A percentile compares a stretch with the other conserved stretches of the same genome.
phyloP scores from a whole-genome alignment of 2,888 invertebrate species.

The Abrostola tripartita region DNA sequence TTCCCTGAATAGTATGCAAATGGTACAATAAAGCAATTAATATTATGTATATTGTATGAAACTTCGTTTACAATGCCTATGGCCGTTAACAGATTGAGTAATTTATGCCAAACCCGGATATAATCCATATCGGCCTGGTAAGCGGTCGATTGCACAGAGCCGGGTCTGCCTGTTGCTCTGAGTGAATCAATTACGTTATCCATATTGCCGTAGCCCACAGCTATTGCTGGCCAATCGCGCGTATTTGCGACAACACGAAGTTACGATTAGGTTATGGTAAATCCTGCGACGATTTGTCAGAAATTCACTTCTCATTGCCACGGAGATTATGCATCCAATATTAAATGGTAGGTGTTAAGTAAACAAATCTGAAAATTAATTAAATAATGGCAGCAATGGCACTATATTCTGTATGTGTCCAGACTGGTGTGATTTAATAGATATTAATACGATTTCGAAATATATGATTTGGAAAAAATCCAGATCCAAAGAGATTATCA shows the following conservation, averaged over 20 bases:
- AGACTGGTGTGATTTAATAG: too few relatives aligned
- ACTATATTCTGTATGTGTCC: too few relatives aligned
- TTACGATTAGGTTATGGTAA: neutral
- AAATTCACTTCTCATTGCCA: neutral
- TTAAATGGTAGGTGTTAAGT: too few relatives aligned
- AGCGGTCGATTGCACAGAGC: neutral
- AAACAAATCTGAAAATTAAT: too few relatives aligned
- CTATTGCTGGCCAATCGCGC: neutral
- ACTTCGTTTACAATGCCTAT: neutral
- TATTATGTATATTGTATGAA: neutral
- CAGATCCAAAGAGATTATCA: too few relatives aligned
- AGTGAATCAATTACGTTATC: slow-evolving; percentile 21
- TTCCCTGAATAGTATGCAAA: too few relatives aligned
- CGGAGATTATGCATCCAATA: too few relatives aligned
- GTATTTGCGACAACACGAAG: neutral
- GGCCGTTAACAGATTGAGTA: neutral
- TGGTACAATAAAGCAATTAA: too few relatives aligned
- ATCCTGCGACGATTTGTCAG: neutral
- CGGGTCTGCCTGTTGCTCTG: slow-evolving; percentile 13
- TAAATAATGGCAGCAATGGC: too few relatives aligned
- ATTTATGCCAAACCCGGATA: slow-evolving; percentile 1
- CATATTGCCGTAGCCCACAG: slow-evolving; percentile 2
- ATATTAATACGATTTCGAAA: too few relatives aligned
- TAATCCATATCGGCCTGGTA: neutral
- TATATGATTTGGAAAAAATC: too few relatives aligned